These are phyloP conservation scores for Blastobasis lacticolella DNA, from an alignment of 2,888 invertebrate genomes.

Conservation along the genomic window DNA sequence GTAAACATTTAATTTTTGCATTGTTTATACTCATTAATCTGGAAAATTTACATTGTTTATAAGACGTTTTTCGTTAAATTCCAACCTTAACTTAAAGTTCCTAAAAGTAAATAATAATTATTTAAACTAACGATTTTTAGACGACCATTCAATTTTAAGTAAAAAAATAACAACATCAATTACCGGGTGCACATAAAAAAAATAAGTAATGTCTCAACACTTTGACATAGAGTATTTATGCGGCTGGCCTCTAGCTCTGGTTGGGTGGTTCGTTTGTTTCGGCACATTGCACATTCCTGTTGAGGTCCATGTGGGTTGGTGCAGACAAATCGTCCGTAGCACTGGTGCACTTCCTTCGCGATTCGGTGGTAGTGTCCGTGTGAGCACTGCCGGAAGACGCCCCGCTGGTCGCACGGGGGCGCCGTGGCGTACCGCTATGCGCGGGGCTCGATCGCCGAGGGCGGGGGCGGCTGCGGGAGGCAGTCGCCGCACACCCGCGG, in stretches of 20 bases:
- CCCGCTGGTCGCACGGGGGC: constrained; percentile 17
- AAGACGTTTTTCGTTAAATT: no score
- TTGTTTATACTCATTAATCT: no score
- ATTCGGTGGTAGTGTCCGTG: constrained; percentile 11
- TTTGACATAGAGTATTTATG: constrained; percentile 1
- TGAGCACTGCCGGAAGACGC: constrained; percentile 7
- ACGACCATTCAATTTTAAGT: no score
- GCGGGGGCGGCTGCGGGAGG: constrained; percentile 8
- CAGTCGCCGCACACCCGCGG: constrained; percentile 13
- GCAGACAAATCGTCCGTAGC: constrained; percentile 5
- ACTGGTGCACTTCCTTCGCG: constrained; percentile 9
- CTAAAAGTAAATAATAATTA: no score
- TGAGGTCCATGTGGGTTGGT: constrained; percentile 18
- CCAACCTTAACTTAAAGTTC: no score
- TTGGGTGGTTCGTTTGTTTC: constrained; percentile 7
- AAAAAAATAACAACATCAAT: neutral
- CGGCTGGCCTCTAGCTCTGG: neutral
- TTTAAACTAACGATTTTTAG: no score
- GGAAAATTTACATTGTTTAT: no score
- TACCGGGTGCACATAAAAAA: constrained; percentile 17
- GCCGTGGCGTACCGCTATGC: constrained; percentile 24
- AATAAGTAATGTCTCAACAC: constrained; percentile 17
- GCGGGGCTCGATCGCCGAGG: constrained; percentile 22
- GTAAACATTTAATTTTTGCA: no score
- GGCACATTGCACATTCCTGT: constrained; percentile 21